phyloP scores from a whole-genome alignment of 2,888 invertebrate genomes.

The Pammene fasciana region DNA sequence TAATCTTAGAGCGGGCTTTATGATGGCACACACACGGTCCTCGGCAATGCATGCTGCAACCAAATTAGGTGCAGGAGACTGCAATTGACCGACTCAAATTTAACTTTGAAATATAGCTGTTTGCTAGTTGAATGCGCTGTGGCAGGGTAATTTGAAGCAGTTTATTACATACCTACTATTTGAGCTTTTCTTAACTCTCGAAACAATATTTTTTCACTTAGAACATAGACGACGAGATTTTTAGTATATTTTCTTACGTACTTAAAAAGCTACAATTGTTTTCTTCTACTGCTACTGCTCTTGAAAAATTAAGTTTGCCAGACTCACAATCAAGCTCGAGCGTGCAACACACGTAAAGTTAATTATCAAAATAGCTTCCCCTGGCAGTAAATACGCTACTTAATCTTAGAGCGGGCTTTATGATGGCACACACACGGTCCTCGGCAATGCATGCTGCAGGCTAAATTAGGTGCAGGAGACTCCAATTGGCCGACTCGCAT shows the following conservation, averaged over 20 bases:
- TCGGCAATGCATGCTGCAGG: constrained; percentile 35
- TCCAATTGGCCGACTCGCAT: constrained; percentile 28
- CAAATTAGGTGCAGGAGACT: constrained; percentile 38
- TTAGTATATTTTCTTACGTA: too few relatives aligned
- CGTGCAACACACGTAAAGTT: constrained; percentile 9
- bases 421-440: constrained; percentile 8
- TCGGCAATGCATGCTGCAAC: constrained; percentile 35
- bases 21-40: constrained; percentile 8
- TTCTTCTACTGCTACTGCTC: neutral
- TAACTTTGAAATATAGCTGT: constrained; percentile 35
- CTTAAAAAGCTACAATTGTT: too few relatives aligned
- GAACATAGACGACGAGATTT: too few relatives aligned
- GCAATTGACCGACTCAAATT: constrained; percentile 28
- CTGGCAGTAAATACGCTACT: constrained; percentile 21
- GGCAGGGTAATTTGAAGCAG: constrained; percentile 28
- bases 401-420: constrained; percentile 28
- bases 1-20: constrained; percentile 28
- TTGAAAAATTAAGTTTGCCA: neutral
- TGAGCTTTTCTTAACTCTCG: too few relatives aligned
- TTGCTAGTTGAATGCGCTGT: constrained; percentile 32
- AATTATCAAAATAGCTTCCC: constrained; percentile 18
- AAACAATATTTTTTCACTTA: too few relatives aligned
- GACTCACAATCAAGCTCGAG: neutral
- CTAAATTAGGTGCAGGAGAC: constrained; percentile 39
- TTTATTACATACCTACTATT: too few relatives aligned